Base-by-base conservation (phyloP, 2,797 vertebrate genomes). In the Alca torda region DNA sequence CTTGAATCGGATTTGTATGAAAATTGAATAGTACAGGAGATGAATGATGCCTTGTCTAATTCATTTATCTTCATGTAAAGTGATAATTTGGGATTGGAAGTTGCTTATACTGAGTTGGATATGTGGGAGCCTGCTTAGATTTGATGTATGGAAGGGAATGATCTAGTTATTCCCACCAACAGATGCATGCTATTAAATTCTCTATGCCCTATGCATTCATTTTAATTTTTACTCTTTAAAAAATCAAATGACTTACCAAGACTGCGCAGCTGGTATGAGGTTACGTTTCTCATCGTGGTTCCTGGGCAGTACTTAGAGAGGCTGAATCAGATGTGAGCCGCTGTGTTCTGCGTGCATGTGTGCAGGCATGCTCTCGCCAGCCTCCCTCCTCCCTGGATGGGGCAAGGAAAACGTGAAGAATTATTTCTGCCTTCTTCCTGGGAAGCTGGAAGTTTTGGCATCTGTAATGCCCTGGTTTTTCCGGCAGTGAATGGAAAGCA, bases 181-280 rank as follows among this genome's bases (percentile, higher is more conserved):
- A 88, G 67, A 5, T 23, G 11, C 6, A 1, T 12, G 12, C 21
- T n/a, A 2, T 60, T 57, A 15, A 61, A 41, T 85, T 90, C 80
- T 78, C 37, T 17, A 21, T 45, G 26, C 50, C 37, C 21, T 61
- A 4, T 31, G 48, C 16, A 5, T 57, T 61, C 0, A 20, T 57
- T 87, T 77, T 26, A 59, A 68, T 70, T 86, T 48, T 84, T 63
- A 43, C 25, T 83, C 43, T 67, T 86, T 80, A 45, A 53, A 41
- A 74, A 91, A 24, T 24, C 26, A 35, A 39, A 17, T 21, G 0
- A 26, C 14, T 28, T 41, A 6, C 43, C 30, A 19, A 39, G 54
- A 9, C 37, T 12, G 21, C 0, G 0, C 37, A 45, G 84, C 54
- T 21, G n/a, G 37, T 19, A 2, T 12, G 50, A n/a, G 50, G 5